phyloP scores from a whole-genome alignment of 2,113 vertebrate genomes.

The Pelodiscus sinensis region DNA sequence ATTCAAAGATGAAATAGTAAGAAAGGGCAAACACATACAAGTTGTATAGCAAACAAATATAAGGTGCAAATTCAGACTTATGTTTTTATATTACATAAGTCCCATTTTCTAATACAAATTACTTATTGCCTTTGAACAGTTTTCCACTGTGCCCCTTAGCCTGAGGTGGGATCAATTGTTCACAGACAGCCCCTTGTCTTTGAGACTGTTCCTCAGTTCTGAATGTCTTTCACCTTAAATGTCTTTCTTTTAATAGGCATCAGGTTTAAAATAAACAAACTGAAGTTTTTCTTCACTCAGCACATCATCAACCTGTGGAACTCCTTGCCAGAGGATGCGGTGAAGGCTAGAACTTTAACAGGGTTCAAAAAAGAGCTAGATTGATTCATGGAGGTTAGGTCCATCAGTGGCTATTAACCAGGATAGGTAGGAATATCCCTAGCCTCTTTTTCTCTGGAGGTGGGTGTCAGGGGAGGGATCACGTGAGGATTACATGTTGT shows the following conservation, averaged over 20 bases:
- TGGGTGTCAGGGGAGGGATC: too few species aligned
- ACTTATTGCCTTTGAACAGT: not conserved
- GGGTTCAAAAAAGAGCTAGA: too few species aligned
- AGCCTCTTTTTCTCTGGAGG: too few species aligned
- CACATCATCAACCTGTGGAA: too few species aligned
- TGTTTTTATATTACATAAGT: not conserved
- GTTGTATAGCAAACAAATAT: not conserved
- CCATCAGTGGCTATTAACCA: too few species aligned
- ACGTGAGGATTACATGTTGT: too few species aligned
- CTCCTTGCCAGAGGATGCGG: too few species aligned
- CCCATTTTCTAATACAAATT: not conserved
- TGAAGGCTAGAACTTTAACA: too few species aligned
- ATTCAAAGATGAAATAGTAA: not conserved
- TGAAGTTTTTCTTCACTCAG: too few species aligned
- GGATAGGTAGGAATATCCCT: too few species aligned
- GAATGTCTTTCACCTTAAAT: not conserved
- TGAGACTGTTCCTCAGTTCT: not conserved
- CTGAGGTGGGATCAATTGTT: not conserved
- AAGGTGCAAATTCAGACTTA: not conserved
- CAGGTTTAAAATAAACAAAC: too few species aligned
- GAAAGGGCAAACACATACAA: not conserved
- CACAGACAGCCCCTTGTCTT: not conserved
- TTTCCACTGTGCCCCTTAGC: not conserved
- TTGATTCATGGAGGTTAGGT: too few species aligned
- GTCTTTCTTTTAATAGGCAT: not conserved